Conservation (phyloP, 2,797 vertebrate genomes). For the Hylomyscus alleni region DNA sequence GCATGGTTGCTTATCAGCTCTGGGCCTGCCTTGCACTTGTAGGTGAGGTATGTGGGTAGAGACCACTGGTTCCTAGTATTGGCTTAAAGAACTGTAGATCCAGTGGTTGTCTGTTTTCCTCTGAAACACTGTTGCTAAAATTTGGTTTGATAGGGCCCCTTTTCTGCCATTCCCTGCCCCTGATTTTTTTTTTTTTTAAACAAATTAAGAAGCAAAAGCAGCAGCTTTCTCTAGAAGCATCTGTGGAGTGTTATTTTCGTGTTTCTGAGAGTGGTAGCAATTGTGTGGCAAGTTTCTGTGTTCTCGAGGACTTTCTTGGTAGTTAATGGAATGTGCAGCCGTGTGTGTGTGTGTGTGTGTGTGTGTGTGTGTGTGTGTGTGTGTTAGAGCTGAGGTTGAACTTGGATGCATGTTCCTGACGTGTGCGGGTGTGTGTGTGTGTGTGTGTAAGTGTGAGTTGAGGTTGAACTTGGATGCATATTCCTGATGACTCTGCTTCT, state of each 20-base stretch:
- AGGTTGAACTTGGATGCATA: background rate
- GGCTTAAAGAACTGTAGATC: background rate
- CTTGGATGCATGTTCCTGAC: background rate
- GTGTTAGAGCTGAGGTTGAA: constrained; percentile 6
- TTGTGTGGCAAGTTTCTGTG: background rate
- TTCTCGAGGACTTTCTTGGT: constrained; percentile 16
- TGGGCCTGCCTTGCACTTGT: background rate
- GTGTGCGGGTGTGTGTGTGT: no score
- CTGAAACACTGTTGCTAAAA: constrained; percentile 23
- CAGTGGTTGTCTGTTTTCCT: background rate
- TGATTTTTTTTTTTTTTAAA: background rate
- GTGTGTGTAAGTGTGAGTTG: background rate
- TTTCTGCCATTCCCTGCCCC: background rate
- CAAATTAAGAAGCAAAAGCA: background rate
- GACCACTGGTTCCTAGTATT: constrained; percentile 8
- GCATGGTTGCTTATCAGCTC: background rate
- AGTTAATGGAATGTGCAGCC: background rate
- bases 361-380: no score
- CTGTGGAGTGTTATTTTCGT: background rate
- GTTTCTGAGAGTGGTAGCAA: background rate
- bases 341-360: no score
- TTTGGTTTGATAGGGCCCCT: background rate
- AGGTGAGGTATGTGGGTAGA: background rate
- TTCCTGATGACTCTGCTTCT: constrained; percentile 32
- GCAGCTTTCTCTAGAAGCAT: background rate